Evolutionary conservation across 1,140 invertebrate species (phyloP).

Genomic region (Drosophila rufa): DNA sequence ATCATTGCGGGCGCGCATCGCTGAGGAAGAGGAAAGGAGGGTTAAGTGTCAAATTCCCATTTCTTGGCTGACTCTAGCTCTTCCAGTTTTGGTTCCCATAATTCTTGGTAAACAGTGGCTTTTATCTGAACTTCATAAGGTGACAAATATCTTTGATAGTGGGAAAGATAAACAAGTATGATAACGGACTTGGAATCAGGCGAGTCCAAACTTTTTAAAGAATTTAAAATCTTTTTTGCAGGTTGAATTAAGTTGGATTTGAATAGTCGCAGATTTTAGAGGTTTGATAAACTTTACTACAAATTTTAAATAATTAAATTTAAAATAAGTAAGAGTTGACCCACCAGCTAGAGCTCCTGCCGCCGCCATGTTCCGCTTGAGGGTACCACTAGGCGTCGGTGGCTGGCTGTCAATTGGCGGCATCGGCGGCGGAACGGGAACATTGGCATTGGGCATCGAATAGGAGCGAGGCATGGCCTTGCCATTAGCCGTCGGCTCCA

Average conservation of each 20-base stretch:
- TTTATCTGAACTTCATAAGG: slow-evolving; percentile 9
- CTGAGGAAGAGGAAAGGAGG: not conserved
- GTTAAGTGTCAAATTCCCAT: not conserved
- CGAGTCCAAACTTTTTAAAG: not conserved
- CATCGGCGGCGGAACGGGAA: slow-evolving; percentile 80
- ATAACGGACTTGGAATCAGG: not conserved
- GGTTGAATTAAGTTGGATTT: too few species aligned
- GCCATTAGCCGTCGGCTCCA: slow-evolving; percentile 32
- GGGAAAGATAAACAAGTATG: slow-evolving; percentile 6
- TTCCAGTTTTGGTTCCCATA: not conserved
- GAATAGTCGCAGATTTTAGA: not conserved
- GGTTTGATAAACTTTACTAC: not conserved
- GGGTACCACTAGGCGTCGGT: slow-evolving; percentile 62
- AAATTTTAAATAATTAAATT: not conserved
- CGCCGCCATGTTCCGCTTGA: slow-evolving; percentile 68
- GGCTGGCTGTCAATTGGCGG: slow-evolving; percentile 79
- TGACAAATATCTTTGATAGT: slow-evolving; percentile 5
- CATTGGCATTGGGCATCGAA: slow-evolving; percentile 79
- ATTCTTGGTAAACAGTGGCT: slow-evolving; percentile 1
- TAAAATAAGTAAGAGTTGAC: not conserved
- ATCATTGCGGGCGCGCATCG: slow-evolving; percentile 74
- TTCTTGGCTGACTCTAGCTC: too few species aligned
- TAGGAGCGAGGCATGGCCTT: slow-evolving; percentile 71
- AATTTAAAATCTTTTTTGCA: too few species aligned
- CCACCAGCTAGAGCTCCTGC: slow-evolving; percentile 64